These are phyloP conservation scores for Hydractinia echinata DNA, from an alignment of 30 jellyfish, hydroid and myxozoan genomes.

Conservation along the genomic window DNA sequence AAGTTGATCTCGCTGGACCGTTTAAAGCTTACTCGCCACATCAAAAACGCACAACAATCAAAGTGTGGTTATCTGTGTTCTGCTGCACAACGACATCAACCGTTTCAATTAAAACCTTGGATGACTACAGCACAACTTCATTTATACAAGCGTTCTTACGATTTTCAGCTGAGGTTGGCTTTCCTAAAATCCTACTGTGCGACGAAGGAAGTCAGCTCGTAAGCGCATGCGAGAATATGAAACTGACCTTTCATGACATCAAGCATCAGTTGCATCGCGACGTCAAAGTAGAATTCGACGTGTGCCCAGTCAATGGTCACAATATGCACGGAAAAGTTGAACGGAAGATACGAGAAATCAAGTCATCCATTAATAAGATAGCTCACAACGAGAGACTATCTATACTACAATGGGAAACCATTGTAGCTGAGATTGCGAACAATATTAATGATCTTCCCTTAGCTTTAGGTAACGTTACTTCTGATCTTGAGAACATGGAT, in stretches of 20 bases:
- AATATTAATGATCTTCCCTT: neutral
- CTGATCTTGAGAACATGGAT: slow-evolving; percentile 8
- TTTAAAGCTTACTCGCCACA: too few relatives aligned
- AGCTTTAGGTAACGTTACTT: neutral
- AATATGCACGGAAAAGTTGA: slow-evolving; percentile 25
- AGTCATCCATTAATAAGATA: neutral
- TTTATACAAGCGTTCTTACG: neutral
- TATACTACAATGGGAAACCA: slow-evolving; percentile 20
- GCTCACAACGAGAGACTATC: neutral
- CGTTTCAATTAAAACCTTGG: neutral
- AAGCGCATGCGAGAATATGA: neutral
- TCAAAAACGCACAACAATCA: neutral
- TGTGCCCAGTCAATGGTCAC: slow-evolving; percentile 30
- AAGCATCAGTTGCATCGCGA: neutral
- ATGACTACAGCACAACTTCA: slow-evolving; percentile 3
- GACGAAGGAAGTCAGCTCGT: neutral
- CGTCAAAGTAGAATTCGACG: neutral
- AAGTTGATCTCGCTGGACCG: too few relatives aligned
- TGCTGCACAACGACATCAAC: neutral
- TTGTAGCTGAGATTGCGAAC: neutral
- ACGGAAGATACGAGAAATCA: slow-evolving; percentile 4
- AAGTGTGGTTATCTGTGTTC: neutral
- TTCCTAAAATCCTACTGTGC: neutral
- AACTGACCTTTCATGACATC: neutral
- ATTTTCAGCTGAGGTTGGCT: neutral